Conservation (phyloP, 2,888 invertebrate species). For the Minunthozetes semirufus region DNA sequence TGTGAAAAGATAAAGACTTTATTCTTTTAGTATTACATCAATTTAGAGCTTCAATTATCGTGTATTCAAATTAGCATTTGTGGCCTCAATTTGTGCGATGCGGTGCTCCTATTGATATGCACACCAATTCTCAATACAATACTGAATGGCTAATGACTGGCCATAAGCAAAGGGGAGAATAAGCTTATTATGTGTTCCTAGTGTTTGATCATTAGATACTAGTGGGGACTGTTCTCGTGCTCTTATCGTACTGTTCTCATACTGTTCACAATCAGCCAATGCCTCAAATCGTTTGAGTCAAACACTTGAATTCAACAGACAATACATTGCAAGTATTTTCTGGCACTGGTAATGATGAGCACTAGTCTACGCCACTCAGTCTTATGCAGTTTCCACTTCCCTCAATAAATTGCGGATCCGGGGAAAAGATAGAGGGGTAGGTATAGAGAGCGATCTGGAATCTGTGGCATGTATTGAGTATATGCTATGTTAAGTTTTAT, state of each 20-base stretch:
- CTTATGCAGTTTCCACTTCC: conserved; percentile 10
- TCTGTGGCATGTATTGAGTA: conserved; percentile 5
- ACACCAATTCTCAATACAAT: not conserved
- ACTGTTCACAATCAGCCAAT: not conserved
- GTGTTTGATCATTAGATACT: conserved; percentile 21
- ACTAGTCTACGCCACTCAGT: conserved; percentile 8
- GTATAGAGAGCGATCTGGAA: not conserved
- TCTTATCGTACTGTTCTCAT: not conserved
- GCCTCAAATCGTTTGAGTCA: conserved; percentile 19
- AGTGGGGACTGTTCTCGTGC: conserved; percentile 23
- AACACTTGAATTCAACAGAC: conserved; percentile 10
- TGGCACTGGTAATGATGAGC: not conserved
- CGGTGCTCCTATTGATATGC: conserved; percentile 14
- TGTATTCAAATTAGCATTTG: conserved; percentile 19
- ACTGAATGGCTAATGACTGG: conserved; percentile 4
- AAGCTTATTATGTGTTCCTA: conserved; percentile 12
- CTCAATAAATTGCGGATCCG: conserved; percentile 25
- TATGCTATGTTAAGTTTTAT: not conserved
- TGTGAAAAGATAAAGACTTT: not conserved
- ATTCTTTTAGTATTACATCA: not conserved
- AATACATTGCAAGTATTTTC: not conserved
- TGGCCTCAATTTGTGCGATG: conserved; percentile 17
- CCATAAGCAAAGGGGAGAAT: conserved; percentile 27
- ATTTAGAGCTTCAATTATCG: conserved; percentile 5
- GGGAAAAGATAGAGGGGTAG: conserved; percentile 6